Evolutionary conservation across 2,888 invertebrate species (phyloP).

Genomic region (Drosophila setosimentum): DNA sequence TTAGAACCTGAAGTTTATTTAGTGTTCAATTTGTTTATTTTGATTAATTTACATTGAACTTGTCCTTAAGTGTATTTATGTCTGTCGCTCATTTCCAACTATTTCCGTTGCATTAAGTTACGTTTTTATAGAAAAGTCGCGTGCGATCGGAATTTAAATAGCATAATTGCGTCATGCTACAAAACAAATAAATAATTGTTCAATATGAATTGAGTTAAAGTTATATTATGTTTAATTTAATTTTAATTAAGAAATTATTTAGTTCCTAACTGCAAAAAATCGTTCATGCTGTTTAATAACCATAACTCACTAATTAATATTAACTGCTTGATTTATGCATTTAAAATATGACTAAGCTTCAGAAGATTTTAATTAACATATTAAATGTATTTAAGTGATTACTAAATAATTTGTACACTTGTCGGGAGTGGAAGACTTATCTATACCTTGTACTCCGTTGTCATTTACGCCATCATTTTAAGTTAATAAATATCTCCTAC

Average conservation of each 20-base stretch:
- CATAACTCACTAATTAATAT: slow-evolving; percentile 1
- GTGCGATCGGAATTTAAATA: slow-evolving; percentile 38
- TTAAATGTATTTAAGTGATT: background rate
- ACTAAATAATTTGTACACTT: background rate
- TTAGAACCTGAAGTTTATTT: background rate
- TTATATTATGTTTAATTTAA: slow-evolving; percentile 3
- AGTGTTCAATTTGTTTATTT: background rate
- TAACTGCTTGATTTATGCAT: background rate
- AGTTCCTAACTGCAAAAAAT: slow-evolving; percentile 6
- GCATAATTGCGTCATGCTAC: slow-evolving; percentile 30
- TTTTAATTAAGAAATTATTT: slow-evolving; percentile 11
- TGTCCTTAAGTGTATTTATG: slow-evolving; percentile 26
- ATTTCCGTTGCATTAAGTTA: slow-evolving; percentile 42
- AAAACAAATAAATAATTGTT: slow-evolving; percentile 26
- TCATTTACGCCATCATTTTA: background rate
- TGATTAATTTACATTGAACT: slow-evolving; percentile 28
- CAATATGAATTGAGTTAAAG: slow-evolving; percentile 7
- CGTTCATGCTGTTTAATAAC: background rate
- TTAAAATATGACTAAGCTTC: background rate
- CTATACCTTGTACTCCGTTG: background rate
- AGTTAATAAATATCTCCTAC: slow-evolving; percentile 14
- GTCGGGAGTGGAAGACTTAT: background rate
- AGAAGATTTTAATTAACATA: background rate
- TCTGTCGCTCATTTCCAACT: slow-evolving; percentile 22
- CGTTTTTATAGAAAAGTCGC: slow-evolving; percentile 19